Evolutionary conservation across 2,797 vertebrate genomes (phyloP), one percentile per base, ranked within the genome.

Genomic region (Acanthopagrus latus): DNA sequence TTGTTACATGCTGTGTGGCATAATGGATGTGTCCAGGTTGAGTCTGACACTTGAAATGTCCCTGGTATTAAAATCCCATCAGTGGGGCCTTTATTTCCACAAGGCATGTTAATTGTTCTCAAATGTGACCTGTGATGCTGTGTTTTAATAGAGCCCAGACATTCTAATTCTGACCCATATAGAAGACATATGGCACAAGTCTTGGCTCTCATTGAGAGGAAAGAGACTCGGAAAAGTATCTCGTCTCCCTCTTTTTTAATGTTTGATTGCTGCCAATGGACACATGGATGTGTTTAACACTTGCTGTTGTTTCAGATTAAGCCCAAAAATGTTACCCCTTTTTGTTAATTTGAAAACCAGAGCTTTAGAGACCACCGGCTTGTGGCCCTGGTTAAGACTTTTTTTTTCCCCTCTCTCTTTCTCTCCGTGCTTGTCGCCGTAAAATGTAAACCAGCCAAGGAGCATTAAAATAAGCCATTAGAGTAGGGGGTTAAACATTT

Each of bases 21-120:
- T 90, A 89, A 92, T 92, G 78, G 80, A 92, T 91, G 88, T 86
- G 87, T 91, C 86, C 84, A 67, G 77, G 83, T 88, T 56, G 1
- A 78, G 86, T 84, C 80, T 89, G 91, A 93, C 92, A 85, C 83
- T 89, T 86, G 69, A 91, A 94, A 92, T 90, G 90, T 91, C 89
- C 74, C 83, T 80, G 59, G 83, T 90, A 91, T 94, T 94, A 92
- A 93, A 93, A 92, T 86, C 82, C 78, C 87, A 94, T 94, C 69
- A 73, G 60, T 65, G 62, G 52, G 38, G 56, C 55, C 55, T 41
- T 81, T 84, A 78, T 84, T 55, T 57, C 77, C 80, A 85, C 75
- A 27, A 67, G 64, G 71, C 72, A 71, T 68, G 79, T 90, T 94
- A 92, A 94, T 94, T 92, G 90, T 82, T 94, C 74, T 87, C 91